Conservation (phyloP, 2,113 vertebrate genomes). For the Calonectris borealis region DNA sequence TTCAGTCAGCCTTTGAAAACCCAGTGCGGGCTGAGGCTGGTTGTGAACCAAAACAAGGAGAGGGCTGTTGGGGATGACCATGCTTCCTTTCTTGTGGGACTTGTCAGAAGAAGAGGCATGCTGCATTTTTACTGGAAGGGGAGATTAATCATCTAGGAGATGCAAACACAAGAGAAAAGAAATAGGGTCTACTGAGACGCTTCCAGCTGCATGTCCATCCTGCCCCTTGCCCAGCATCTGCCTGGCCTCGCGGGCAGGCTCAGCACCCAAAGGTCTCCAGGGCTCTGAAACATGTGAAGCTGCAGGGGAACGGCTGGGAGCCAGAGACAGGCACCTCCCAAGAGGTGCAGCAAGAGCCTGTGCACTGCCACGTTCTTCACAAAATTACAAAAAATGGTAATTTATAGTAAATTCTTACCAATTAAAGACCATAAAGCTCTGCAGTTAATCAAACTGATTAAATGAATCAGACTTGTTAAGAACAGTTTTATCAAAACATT, state of each 20-base stretch:
- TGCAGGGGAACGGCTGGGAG: neutral
- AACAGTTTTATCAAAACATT: conserved; percentile 70
- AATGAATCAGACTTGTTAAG: conserved; percentile 44
- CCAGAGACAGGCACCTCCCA: neutral
- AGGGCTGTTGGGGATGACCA: neutral
- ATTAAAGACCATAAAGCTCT: neutral
- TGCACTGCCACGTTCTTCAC: neutral
- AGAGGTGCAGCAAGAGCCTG: neutral
- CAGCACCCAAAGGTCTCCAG: neutral
- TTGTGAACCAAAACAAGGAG: neutral
- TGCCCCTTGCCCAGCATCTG: neutral
- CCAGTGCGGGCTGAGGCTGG: neutral
- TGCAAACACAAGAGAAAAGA: neutral
- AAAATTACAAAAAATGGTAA: conserved; percentile 20
- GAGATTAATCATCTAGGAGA: neutral
- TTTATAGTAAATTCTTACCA: neutral
- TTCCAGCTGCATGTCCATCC: neutral
- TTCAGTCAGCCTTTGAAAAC: neutral
- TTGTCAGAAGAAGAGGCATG: neutral
- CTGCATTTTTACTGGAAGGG: neutral
- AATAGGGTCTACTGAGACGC: neutral
- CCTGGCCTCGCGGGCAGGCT: neutral
- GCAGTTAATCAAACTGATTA: conserved; percentile 51
- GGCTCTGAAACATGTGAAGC: neutral
- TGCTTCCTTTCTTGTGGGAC: neutral